A percentile compares a stretch with the other conserved stretches of the same genome.
phyloP scores from a whole-genome alignment of 1,140 invertebrate species.

The Drosophila sp. region DNA sequence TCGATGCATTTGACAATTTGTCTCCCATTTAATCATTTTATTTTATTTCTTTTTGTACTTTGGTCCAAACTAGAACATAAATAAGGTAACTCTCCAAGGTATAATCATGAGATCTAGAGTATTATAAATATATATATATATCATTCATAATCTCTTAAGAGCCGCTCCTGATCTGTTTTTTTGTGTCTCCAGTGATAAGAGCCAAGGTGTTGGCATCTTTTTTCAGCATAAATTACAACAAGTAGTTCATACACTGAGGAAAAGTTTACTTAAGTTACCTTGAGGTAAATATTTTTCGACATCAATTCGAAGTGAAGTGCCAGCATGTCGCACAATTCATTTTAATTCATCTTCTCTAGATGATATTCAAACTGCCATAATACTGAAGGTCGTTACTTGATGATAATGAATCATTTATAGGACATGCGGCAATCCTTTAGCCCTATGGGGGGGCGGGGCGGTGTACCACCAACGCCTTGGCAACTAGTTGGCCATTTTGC shows the following conservation, averaged over 20 bases:
- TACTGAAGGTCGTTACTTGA: background rate
- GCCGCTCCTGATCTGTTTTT: background rate
- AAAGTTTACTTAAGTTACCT: background rate
- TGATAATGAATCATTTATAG: background rate
- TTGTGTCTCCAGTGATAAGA: background rate
- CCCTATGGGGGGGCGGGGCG: slow-evolving; percentile 1
- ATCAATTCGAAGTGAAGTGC: background rate
- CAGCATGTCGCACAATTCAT: background rate
- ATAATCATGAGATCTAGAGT: too few relatives aligned
- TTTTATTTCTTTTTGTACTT: too few relatives aligned
- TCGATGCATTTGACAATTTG: too few relatives aligned
- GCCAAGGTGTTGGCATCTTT: background rate
- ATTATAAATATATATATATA: too few relatives aligned
- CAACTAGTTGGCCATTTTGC: slow-evolving; percentile 32
- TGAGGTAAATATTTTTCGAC: background rate
- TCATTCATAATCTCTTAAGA: background rate
- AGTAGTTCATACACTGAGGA: background rate
- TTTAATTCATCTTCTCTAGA: slow-evolving; percentile 22
- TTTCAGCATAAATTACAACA: background rate
- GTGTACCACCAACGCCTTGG: background rate
- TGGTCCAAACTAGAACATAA: too few relatives aligned
- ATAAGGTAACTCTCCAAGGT: too few relatives aligned
- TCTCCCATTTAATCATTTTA: too few relatives aligned
- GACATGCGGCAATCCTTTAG: slow-evolving; percentile 37
- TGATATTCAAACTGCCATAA: slow-evolving; percentile 11